Base-by-base conservation (phyloP, 2,888 invertebrate genomes). In the Eupithecia subfuscata region DNA sequence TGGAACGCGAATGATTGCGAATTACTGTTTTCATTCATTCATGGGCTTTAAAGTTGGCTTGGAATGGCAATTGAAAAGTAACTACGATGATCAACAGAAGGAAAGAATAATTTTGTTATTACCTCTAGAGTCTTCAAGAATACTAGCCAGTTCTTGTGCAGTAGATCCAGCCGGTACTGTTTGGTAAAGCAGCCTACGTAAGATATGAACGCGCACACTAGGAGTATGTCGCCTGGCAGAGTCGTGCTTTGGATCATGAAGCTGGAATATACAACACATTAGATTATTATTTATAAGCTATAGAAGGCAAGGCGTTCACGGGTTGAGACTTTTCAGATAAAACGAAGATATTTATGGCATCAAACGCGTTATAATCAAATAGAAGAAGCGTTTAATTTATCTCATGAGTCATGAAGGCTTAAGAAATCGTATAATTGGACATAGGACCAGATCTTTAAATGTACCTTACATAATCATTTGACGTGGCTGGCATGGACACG, bases 121-220 rank as follows among this genome's bases (percentile, higher is more conserved):
- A 97, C 97, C 89, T 98, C 98, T 76, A 98, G 94, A 70, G 96
- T 96, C 87, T 97, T 97, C 69, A 99, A 91, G 90, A 96, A 98
- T 1, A 98, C 97, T 25, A 98, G 94, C 98, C 98, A 98, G 93
- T 97, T 96, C 89, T 98, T 98, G 79, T 98, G 97, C 81, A 98
- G 91, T 40, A 99, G 95, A 91, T 99, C 98, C 79, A 97, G 93
- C 80, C 99, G 96, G 88, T 98, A 99, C 84, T 97, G 97, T 88
- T 99, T 99, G 0, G 99, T 99, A 89, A 99, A 99, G 88, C 99
- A 99, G 8, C 99, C 99, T 11, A 98, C 98, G 89, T 99, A 99
- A 0, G 99, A 99, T 84, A 99, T 98, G 89, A 99, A 99, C 0
- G 99, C 99, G 60, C 99, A 98, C 1, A 98, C 97, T 34, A 99